Evolutionary conservation across 2,113 vertebrate genomes (phyloP).

Genomic region (Pelecanus crispus): DNA sequence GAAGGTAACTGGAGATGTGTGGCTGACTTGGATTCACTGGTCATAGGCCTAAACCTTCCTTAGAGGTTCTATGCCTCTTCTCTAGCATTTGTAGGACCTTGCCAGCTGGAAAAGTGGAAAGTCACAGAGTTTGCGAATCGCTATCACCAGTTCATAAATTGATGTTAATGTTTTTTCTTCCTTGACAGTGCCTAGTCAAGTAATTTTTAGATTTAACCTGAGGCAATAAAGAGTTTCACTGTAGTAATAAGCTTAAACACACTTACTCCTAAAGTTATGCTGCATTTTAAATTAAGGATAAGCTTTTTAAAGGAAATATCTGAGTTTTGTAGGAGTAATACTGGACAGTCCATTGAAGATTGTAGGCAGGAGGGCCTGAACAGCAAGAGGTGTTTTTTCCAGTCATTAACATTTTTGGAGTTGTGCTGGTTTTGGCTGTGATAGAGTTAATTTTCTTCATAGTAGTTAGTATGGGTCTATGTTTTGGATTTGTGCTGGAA

Average conservation of each 20-base stretch:
- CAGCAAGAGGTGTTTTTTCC: background rate
- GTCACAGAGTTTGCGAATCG: background rate
- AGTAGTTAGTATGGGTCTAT: background rate
- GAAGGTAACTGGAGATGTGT: background rate
- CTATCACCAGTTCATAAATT: background rate
- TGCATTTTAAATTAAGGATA: background rate
- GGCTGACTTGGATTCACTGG: background rate
- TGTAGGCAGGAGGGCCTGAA: background rate
- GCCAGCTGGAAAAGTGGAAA: background rate
- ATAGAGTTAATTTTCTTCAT: background rate
- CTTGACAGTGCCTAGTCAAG: background rate
- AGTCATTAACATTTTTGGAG: background rate
- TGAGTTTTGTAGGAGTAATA: background rate
- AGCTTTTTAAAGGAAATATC: background rate
- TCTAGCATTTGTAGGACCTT: background rate
- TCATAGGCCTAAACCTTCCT: background rate
- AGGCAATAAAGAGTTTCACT: background rate
- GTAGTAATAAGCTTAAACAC: background rate
- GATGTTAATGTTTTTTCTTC: background rate
- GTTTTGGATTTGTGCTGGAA: background rate
- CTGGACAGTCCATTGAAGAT: background rate
- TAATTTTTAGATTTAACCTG: background rate
- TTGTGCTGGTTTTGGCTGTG: background rate
- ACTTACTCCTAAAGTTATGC: background rate
- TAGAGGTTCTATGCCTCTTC: no score